Conservation (phyloP, 2,113 vertebrate species). For the Anseranas semipalmata region DNA sequence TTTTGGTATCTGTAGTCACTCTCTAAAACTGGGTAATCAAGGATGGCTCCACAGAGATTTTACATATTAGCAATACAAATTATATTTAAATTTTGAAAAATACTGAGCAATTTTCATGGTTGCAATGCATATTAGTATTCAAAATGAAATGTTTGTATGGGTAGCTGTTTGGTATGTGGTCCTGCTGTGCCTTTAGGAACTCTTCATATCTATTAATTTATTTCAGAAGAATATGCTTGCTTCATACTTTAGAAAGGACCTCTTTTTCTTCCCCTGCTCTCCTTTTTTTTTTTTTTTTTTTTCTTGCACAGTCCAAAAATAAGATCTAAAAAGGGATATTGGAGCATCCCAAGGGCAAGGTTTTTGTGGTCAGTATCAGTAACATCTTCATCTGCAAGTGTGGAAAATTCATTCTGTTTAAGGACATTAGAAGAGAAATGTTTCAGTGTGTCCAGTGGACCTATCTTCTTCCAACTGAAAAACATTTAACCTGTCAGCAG, state of each 20-base stretch:
- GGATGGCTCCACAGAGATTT: conserved; percentile 12
- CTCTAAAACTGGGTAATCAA: neutral
- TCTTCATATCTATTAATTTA: neutral
- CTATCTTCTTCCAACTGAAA: neutral
- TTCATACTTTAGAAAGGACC: neutral
- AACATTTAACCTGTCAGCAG: neutral
- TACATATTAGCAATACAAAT: neutral
- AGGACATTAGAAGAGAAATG: neutral
- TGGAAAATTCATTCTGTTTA: neutral
- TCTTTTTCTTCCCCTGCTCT: neutral
- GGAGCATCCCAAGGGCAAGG: neutral
- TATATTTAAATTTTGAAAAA: conserved; percentile 26
- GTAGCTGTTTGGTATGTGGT: neutral
- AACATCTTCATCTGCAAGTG: neutral
- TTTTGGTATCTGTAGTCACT: conserved; percentile 39
- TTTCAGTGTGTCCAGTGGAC: neutral
- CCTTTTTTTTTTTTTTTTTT: neutral
- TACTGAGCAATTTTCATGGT: neutral
- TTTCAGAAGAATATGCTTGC: neutral
- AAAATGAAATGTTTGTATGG: neutral
- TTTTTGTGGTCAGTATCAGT: neutral
- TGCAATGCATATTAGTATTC: neutral
- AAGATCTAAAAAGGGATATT: neutral
- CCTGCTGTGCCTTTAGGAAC: neutral
- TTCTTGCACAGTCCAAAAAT: neutral